phyloP scores from a whole-genome alignment of 2,113 vertebrate species.

The Hippopotamus amphibius region DNA sequence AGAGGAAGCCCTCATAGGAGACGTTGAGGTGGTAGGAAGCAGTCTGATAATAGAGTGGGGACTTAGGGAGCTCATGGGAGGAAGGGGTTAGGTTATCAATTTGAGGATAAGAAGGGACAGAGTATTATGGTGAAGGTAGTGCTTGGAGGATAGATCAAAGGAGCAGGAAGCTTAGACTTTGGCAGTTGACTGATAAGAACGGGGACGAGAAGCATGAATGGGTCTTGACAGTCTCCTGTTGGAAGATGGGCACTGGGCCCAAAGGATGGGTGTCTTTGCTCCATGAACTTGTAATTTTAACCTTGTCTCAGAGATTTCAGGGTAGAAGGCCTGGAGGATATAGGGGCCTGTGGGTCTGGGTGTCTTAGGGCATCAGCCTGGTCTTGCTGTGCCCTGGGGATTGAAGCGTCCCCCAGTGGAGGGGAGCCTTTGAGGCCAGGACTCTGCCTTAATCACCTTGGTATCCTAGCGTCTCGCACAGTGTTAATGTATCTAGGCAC shows the following conservation, averaged over 20 bases:
- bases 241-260: not conserved
- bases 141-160: slow-evolving; percentile 1
- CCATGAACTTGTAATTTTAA: not conserved
- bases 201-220: not conserved
- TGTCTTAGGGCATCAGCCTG: not conserved
- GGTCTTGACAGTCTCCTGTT: not conserved
- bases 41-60: not conserved
- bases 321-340: not conserved
- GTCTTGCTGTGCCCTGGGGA: not conserved
- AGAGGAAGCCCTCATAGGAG: not conserved
- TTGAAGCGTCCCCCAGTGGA: not conserved
- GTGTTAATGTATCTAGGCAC: not conserved
- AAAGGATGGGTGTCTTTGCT: not conserved
- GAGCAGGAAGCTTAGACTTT: not conserved
- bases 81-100: not conserved
- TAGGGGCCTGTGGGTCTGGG: not conserved
- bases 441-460: not conserved
- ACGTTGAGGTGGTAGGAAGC: not conserved
- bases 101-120: not conserved
- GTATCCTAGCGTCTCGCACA: not conserved
- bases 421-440: not conserved
- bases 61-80: not conserved
- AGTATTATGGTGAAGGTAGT: not conserved
- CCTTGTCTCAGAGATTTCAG: not conserved
- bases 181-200: not conserved